These are phyloP conservation scores for Conops quadrifasciatus DNA, from an alignment of 2,888 invertebrate genomes.

Conservation along the genomic window DNA sequence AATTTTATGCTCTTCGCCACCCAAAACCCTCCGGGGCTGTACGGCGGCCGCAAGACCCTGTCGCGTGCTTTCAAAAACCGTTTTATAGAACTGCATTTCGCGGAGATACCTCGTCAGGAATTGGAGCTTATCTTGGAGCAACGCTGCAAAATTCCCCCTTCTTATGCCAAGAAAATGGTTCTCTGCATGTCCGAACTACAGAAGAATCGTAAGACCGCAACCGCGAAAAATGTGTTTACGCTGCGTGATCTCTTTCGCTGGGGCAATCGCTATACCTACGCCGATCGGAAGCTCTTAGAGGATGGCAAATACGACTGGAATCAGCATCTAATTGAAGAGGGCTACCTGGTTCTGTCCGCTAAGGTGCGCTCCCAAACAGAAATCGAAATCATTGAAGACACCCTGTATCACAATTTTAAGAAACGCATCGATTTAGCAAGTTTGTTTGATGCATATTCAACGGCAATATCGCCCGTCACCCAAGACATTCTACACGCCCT, in stretches of 20 bases:
- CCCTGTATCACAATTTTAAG: constrained; percentile 81
- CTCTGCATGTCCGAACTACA: constrained; percentile 90
- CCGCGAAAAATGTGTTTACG: constrained; percentile 92
- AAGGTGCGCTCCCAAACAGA: constrained; percentile 89
- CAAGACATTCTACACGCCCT: constrained; percentile 74
- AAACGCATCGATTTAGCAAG: constrained; percentile 75
- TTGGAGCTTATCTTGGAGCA: constrained; percentile 88
- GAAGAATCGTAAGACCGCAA: constrained; percentile 82
- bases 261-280: constrained; percentile 91
- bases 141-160: constrained; percentile 85
- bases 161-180: constrained; percentile 91
- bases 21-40: constrained; percentile 96
- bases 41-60: constrained; percentile 95
- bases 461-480: constrained; percentile 73
- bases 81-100: constrained; percentile 96
- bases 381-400: constrained; percentile 79
- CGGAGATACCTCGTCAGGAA: constrained; percentile 90
- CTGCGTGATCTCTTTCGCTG: constrained; percentile 94
- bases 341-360: constrained; percentile 92
- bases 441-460: constrained; percentile 75
- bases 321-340: constrained; percentile 95
- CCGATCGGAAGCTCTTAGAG: constrained; percentile 69
- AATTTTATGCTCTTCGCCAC: constrained; percentile 98
- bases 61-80: constrained; percentile 97
- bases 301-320: constrained; percentile 90